A percentile compares a stretch with the other conserved stretches of the same genome.
phyloP scores from a whole-genome alignment of 2,113 vertebrate species.

The Trogon surrucura region DNA sequence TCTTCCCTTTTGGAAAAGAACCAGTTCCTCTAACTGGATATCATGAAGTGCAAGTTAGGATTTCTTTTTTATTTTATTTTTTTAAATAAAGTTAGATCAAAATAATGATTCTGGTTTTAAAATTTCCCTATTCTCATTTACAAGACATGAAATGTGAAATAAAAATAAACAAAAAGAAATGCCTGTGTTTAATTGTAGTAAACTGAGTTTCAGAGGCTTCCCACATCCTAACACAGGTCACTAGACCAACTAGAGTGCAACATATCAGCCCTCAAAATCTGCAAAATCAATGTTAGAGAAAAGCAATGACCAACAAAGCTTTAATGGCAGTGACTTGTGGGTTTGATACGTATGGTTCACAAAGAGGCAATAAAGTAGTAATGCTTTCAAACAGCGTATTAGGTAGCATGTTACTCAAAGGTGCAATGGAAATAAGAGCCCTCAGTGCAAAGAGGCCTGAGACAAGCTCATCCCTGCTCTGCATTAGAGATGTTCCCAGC shows the following conservation, averaged over 20 bases:
- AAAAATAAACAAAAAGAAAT: not conserved
- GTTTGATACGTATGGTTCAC: not conserved
- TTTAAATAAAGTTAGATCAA: not conserved
- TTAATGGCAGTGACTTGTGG: not conserved
- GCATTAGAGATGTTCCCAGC: not conserved
- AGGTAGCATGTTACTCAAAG: not conserved
- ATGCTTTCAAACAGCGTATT: not conserved
- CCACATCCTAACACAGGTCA: not conserved
- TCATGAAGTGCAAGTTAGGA: not conserved
- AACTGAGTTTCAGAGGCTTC: not conserved
- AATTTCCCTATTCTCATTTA: not conserved
- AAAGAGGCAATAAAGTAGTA: not conserved
- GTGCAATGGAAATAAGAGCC: not conserved
- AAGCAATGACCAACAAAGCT: not conserved
- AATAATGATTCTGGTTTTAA: not conserved
- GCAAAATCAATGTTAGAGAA: fast-evolving
- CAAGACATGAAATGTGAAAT: not conserved
- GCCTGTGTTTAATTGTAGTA: not conserved
- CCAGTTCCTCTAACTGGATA: not conserved
- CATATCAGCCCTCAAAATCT: not conserved
- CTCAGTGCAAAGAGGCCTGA: not conserved
- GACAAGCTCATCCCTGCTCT: not conserved
- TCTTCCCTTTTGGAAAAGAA: not conserved
- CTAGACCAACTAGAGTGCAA: not conserved
- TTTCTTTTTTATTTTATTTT: not conserved